Evolutionary conservation across 2,888 invertebrate genomes (phyloP).

Genomic region (Elysia crispata): DNA sequence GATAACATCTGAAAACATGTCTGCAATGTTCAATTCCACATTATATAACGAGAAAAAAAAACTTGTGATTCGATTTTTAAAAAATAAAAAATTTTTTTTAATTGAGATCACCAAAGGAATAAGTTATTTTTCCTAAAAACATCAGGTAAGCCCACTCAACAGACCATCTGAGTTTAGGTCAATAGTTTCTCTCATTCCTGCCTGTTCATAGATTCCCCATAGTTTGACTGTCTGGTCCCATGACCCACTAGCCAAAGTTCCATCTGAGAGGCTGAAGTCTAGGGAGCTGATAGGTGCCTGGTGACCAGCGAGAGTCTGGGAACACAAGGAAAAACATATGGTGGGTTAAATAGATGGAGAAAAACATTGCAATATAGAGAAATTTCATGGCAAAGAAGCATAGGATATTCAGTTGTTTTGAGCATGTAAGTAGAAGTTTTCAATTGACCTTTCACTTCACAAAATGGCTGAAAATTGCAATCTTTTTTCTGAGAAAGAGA

Average conservation of each 20-base stretch:
- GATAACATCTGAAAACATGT: no score
- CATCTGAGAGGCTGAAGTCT: constrained; percentile 84
- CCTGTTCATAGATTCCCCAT: constrained; percentile 91
- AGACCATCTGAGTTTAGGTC: constrained; percentile 85
- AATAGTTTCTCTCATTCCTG: constrained; percentile 89
- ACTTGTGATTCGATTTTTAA: neutral
- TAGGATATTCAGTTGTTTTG: no score
- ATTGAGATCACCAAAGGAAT: no score
- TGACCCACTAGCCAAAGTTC: constrained; percentile 87
- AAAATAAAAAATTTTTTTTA: neutral
- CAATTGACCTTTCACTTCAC: no score
- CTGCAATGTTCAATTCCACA: no score
- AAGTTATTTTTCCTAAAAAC: no score
- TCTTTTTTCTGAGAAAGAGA: no score
- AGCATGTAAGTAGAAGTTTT: no score
- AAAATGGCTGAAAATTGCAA: no score
- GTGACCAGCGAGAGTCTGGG: constrained; percentile 87
- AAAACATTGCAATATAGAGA: no score
- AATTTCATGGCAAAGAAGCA: no score
- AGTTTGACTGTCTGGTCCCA: constrained; percentile 96
- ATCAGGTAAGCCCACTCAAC: neutral
- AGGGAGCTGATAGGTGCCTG: constrained; percentile 93
- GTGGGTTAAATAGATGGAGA: no score
- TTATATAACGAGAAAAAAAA: neutral
- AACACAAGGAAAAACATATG: neutral